Evolutionary conservation across 2,113 vertebrate genomes (phyloP), one percentile per base, ranked within the genome.

Genomic region (Gnathochromis pfefferi): DNA sequence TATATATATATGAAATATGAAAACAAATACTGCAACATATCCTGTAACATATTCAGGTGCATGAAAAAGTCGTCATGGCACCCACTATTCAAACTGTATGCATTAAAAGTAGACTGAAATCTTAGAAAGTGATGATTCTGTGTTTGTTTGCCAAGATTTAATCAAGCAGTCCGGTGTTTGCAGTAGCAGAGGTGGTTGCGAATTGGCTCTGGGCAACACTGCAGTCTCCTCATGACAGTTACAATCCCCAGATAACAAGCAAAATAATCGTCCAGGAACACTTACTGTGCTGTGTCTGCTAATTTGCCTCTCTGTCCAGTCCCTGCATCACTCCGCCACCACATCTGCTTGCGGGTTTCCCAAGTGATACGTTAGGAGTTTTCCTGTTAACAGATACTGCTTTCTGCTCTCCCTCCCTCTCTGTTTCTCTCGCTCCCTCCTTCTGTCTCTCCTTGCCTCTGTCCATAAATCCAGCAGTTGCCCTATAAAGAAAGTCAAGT

Each of bases 251-350:
- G 84, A 91, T 70, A 86, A 83, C 31, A 83, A 53, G 80, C 60
- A 86, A 90, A 87, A 90, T 31, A 60, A 88, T 82, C 42, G 26
- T 54, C 38, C 23, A 68, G 75, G 47, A 81, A 85, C 58, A 93
- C 93, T 94, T 90, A 95, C 94, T 94, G 85, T 84, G 83, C 88
- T 28, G 83, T 23, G 80, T 90, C 73, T 73, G 92, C 82, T 78
- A 6, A 85, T 82, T 21, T 84, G 68, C 75, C 23, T 86, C 84
- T 68, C 89, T 65, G 73, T 93, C 88, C 87, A 84, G 85, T n/a
- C 85, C 88, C 89, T 88, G 91, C 89, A 94, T 94, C 91, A 88
- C 87, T 88, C 86, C 85, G 26, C 35, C 89, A 45, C 80, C 87
- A 87, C 90, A 88, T 89, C 90, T 89, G 89, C 85, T 82, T 2